Conservation (phyloP, 2,888 invertebrate species). For the Parasteatoda lunata region DNA sequence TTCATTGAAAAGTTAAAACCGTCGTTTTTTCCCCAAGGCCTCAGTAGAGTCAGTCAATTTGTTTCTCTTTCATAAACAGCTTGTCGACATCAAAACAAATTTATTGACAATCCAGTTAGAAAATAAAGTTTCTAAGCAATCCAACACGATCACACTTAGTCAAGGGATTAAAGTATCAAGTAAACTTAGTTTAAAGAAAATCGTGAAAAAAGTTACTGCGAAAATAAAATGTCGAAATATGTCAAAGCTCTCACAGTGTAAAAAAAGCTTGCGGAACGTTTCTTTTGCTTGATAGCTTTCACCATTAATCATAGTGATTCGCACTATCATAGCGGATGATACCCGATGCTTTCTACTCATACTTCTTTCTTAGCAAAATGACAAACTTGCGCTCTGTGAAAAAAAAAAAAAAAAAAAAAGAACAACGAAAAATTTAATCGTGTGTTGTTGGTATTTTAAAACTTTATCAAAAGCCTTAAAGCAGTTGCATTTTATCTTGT, state of each 20-base stretch:
- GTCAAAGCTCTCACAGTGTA: background rate
- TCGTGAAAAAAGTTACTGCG: background rate
- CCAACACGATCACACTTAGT: slow-evolving; percentile 9
- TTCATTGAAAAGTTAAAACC: no score
- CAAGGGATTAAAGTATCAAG: slow-evolving; percentile 12
- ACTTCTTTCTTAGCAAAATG: slow-evolving; percentile 3
- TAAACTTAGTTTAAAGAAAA: slow-evolving; percentile 15
- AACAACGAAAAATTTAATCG: background rate
- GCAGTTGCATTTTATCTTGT: no score
- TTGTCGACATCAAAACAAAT: background rate
- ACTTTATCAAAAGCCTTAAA: no score
- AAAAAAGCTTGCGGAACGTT: slow-evolving; percentile 11
- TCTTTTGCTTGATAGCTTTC: background rate
- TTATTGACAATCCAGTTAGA: background rate
- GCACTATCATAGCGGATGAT: background rate
- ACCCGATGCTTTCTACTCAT: slow-evolving; percentile 13
- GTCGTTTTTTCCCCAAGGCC: no score
- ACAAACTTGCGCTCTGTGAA: background rate
- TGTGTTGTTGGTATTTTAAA: background rate
- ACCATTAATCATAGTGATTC: slow-evolving; percentile 8
- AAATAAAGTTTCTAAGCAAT: background rate
- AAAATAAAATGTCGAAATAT: slow-evolving; percentile 7
- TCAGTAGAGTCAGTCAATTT: no score
- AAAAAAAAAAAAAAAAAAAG: background rate
- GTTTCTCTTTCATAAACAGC: no score